Percentiles rank a stretch among this genome's conserved stretches.
These are phyloP conservation scores for Sitta europaea DNA, from an alignment of 2,113 vertebrate genomes.

Conservation along the genomic window DNA sequence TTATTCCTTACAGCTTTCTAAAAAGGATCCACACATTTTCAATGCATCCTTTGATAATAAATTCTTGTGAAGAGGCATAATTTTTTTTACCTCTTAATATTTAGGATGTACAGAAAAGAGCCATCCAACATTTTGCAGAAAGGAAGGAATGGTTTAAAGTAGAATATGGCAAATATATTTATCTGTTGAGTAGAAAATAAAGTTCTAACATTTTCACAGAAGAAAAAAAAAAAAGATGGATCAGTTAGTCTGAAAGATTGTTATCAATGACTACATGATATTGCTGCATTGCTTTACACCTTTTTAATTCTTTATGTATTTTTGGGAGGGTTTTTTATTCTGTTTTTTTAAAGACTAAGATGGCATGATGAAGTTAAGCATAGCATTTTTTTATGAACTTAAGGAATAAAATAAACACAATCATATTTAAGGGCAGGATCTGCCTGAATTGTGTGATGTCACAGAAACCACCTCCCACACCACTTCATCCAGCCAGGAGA, in stretches of 20 bases:
- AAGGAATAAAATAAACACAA: neutral
- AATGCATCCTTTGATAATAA: neutral
- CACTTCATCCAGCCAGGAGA: neutral
- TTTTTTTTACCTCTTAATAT: neutral
- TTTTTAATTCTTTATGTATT: neutral
- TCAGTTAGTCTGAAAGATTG: neutral
- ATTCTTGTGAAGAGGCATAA: neutral
- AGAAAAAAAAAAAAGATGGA: neutral
- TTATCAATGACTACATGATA: neutral
- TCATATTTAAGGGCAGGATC: neutral
- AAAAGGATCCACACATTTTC: neutral
- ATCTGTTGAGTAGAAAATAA: neutral
- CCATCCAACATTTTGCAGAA: neutral
- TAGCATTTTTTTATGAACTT: neutral
- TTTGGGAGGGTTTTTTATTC: neutral
- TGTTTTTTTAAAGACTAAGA: neutral
- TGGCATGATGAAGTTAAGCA: neutral
- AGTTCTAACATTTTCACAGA: neutral
- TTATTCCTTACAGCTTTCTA: neutral
- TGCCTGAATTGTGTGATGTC: neutral
- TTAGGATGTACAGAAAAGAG: neutral
- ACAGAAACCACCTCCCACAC: neutral
- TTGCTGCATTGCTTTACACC: neutral
- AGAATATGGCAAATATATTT: neutral
- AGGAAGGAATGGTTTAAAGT: neutral